Conservation (phyloP, 2,113 vertebrate genomes). For the Odocoileus hemionus region DNA sequence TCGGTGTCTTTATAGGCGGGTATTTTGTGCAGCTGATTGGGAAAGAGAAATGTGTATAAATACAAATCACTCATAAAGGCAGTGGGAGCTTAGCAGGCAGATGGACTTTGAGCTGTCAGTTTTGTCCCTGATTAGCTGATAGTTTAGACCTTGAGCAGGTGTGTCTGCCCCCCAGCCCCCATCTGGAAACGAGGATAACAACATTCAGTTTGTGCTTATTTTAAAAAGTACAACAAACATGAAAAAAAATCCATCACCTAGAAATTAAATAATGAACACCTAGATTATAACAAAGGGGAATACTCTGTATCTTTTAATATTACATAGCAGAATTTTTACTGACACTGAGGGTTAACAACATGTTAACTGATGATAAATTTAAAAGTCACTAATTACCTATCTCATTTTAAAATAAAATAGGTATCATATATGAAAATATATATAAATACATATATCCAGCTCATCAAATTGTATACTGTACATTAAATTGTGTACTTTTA, state of each 20-base stretch:
- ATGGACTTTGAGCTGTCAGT: rapidly evolving
- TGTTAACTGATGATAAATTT: neutral
- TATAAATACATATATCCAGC: neutral
- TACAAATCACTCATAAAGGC: neutral
- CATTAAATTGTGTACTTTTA: neutral
- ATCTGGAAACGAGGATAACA: neutral
- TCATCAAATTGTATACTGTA: neutral
- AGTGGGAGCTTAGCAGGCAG: neutral
- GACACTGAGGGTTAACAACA: neutral
- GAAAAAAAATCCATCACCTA: neutral
- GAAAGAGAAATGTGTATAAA: neutral
- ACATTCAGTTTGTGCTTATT: neutral
- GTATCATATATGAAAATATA: neutral
- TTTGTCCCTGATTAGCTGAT: too few relatives aligned
- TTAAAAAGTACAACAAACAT: neutral
- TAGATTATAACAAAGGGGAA: neutral
- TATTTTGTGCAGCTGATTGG: slow-evolving; percentile 40
- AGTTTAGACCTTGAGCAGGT: too few relatives aligned
- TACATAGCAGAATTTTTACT: neutral
- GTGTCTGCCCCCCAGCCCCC: neutral
- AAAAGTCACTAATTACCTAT: neutral
- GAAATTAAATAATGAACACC: neutral
- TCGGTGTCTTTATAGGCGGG: slow-evolving; percentile 21
- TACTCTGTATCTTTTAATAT: neutral
- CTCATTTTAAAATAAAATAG: neutral